phyloP scores from a whole-genome alignment of 2,888 invertebrate species.

The Lasioglossum vierecki region DNA sequence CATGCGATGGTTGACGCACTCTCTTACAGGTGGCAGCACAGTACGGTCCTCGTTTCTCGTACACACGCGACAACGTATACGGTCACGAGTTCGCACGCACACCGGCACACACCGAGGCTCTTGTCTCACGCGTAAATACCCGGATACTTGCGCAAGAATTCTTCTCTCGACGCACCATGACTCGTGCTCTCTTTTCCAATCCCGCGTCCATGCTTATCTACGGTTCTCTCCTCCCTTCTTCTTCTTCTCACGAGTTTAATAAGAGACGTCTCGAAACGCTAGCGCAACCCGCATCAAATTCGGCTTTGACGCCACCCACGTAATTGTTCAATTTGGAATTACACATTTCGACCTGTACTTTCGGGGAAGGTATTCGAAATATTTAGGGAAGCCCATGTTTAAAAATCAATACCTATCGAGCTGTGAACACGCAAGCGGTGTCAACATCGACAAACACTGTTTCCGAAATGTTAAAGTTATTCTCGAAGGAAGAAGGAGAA shows the following conservation, averaged over 20 bases:
- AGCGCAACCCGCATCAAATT: neutral
- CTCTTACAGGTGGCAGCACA: slow-evolving; percentile 75
- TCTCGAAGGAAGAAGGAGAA: neutral
- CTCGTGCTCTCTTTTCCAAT: slow-evolving; percentile 52
- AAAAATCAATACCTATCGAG: neutral
- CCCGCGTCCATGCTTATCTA: slow-evolving; percentile 62
- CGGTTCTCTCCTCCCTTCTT: slow-evolving; percentile 30
- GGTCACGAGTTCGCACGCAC: slow-evolving; percentile 24
- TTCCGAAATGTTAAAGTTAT: neutral
- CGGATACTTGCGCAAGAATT: slow-evolving; percentile 73
- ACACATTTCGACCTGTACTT: neutral
- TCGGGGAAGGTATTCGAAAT: neutral
- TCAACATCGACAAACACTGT: neutral
- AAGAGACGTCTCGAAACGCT: slow-evolving; percentile 19
- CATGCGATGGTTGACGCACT: slow-evolving; percentile 58
- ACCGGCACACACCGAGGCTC: slow-evolving; percentile 23
- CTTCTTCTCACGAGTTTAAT: slow-evolving; percentile 4
- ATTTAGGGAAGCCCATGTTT: neutral
- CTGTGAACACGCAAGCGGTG: too few species aligned
- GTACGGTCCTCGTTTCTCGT: slow-evolving; percentile 41
- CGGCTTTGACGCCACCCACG: neutral
- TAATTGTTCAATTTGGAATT: neutral
- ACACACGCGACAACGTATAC: slow-evolving; percentile 16
- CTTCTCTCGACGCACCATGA: slow-evolving; percentile 65
- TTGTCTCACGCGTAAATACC: slow-evolving; percentile 64